Conservation (phyloP, 1,140 invertebrate genomes). For the Orchesella cincta region DNA sequence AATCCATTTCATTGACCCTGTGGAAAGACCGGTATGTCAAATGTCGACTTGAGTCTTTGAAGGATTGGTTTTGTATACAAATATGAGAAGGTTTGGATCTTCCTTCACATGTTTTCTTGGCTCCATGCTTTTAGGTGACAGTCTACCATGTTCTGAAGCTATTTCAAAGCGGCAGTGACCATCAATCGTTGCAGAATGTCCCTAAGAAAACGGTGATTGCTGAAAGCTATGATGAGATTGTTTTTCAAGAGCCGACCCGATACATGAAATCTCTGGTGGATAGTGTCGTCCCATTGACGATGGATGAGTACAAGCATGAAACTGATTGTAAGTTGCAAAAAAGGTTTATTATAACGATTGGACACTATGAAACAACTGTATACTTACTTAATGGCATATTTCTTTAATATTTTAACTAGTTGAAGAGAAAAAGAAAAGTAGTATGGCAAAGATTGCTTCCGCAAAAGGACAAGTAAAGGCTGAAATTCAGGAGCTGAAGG, state of each 20-base stretch:
- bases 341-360: no score
- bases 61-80: not conserved
- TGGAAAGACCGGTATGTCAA: constrained; percentile 81
- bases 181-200: constrained; percentile 64
- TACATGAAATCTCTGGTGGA: constrained; percentile 87
- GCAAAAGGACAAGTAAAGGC: constrained; percentile 80
- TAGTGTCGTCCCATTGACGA: constrained; percentile 68
- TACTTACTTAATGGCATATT: not conserved
- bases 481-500: constrained; percentile 84
- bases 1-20: constrained; percentile 96
- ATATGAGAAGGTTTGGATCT: not conserved
- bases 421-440: constrained; percentile 85
- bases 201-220: constrained; percentile 80
- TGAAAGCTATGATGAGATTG: constrained; percentile 96
- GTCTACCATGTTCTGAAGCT: constrained; percentile 94
- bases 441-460: constrained; percentile 72
- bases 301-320: constrained; percentile 78
- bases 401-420: constrained; percentile 61
- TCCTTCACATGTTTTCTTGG: no score
- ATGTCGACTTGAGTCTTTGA: not conserved
- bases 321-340: constrained; percentile 77
- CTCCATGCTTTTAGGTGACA: constrained; percentile 70
- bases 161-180: constrained; percentile 69
- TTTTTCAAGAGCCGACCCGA: constrained; percentile 91
- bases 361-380: not conserved